Evolutionary conservation across 2,113 vertebrate genomes (phyloP).

Genomic region (Macroglossus sobrinus): DNA sequence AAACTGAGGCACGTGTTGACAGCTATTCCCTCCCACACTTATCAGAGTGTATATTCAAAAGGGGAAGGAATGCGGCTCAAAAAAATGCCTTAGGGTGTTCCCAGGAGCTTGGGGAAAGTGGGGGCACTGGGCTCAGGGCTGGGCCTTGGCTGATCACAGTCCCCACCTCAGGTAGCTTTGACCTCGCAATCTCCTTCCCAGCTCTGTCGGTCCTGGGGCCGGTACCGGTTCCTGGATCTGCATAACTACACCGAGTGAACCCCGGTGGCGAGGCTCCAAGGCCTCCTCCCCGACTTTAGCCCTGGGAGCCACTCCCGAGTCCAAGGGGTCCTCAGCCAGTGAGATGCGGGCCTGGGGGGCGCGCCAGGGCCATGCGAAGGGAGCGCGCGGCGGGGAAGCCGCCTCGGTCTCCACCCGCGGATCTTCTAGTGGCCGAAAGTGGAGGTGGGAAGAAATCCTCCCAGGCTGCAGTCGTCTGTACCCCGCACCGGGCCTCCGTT

Average conservation of each 20-base stretch:
- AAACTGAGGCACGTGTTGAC: not conserved
- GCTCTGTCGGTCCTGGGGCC: rapidly evolving
- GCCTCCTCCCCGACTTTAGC: not conserved
- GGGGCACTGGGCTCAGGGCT: not conserved
- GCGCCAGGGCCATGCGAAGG: rapidly evolving
- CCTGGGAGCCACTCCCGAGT: rapidly evolving
- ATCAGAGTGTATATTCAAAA: not conserved
- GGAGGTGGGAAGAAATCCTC: not conserved
- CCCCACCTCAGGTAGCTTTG: not conserved
- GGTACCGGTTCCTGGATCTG: not conserved
- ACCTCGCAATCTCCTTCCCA: rapidly evolving
- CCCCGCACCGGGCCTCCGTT: not conserved
- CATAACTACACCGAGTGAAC: not conserved
- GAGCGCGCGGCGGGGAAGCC: rapidly evolving
- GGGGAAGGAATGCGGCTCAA: not conserved
- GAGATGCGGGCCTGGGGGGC: not conserved
- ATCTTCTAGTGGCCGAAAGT: not conserved
- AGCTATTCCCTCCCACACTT: too few relatives aligned
- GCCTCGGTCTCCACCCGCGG: not conserved
- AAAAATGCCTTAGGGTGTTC: not conserved
- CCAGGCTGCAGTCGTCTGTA: rapidly evolving
- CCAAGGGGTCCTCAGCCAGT: too few relatives aligned
- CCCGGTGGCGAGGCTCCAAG: not conserved
- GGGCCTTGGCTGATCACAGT: rapidly evolving
- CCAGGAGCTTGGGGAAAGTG: not conserved